Conservation (phyloP, 2,888 invertebrate species). For the Scaptomyza caliginosa region DNA sequence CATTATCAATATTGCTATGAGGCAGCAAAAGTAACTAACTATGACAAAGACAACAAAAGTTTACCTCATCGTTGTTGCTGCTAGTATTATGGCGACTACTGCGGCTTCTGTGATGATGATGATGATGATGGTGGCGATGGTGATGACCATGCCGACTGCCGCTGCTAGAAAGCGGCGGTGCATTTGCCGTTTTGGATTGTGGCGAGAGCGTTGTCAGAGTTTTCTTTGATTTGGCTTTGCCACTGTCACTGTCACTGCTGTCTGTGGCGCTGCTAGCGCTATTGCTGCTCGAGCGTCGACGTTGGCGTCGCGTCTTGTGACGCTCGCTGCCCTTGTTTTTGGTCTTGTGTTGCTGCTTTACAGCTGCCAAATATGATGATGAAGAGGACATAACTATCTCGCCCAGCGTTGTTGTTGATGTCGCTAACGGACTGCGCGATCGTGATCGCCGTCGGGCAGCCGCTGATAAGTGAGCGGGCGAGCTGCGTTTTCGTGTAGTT, state of each 20-base stretch:
- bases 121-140: slow-evolving; percentile 34
- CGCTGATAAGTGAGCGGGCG: slow-evolving; percentile 8
- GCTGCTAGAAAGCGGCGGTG: slow-evolving; percentile 21
- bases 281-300: slow-evolving; percentile 48
- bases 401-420: slow-evolving; percentile 14
- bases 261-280: slow-evolving; percentile 34
- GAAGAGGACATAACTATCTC: slow-evolving; percentile 10
- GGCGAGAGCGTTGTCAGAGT: slow-evolving; percentile 19
- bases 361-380: slow-evolving; percentile 18
- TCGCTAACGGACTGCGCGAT: slow-evolving; percentile 25
- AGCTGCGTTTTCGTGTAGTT: slow-evolving; percentile 25
- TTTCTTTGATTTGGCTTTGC: slow-evolving; percentile 37
- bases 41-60: slow-evolving; percentile 34
- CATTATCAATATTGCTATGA: slow-evolving; percentile 26
- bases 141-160: slow-evolving; percentile 30
- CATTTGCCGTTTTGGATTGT: slow-evolving; percentile 13
- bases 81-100: slow-evolving; percentile 38
- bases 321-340: slow-evolving; percentile 41
- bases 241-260: slow-evolving; percentile 16
- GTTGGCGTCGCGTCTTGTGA: slow-evolving; percentile 41
- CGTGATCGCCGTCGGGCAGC: slow-evolving; percentile 21
- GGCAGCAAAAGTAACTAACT: slow-evolving; percentile 9
- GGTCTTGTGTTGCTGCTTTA: slow-evolving; percentile 28
- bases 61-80: slow-evolving; percentile 51
- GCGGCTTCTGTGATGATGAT: slow-evolving; percentile 41